These are phyloP conservation scores for Digitonthophagus gazella DNA, from an alignment of 2,888 invertebrate genomes.

Conservation along the genomic window DNA sequence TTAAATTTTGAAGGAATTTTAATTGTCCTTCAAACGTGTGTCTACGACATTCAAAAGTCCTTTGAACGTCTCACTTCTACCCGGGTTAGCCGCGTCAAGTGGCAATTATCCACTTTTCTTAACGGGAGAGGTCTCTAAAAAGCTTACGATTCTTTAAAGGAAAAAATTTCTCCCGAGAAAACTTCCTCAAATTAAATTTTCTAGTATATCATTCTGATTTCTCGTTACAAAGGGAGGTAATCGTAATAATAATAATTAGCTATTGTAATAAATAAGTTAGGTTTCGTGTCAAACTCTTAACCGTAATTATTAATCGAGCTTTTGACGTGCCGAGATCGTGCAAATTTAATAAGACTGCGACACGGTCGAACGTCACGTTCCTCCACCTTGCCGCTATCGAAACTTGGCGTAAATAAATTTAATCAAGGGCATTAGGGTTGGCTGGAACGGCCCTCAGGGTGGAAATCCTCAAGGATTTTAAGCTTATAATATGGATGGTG, in stretches of 20 bases:
- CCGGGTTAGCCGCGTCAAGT: background rate
- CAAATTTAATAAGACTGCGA: background rate
- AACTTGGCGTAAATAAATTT: background rate
- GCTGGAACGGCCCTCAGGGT: background rate
- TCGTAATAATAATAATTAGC: too few relatives aligned
- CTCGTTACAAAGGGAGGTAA: too few relatives aligned
- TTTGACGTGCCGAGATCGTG: background rate
- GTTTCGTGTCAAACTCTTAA: background rate
- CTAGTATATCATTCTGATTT: too few relatives aligned
- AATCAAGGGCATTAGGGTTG: background rate
- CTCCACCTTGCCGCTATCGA: background rate
- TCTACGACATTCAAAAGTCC: background rate
- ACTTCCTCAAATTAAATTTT: too few relatives aligned
- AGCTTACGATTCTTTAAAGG: background rate
- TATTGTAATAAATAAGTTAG: background rate
- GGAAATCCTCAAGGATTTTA: background rate
- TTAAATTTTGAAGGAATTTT: background rate
- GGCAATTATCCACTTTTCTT: background rate
- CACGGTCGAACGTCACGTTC: background rate
- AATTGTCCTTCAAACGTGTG: background rate
- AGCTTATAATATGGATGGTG: background rate
- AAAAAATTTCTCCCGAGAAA: too few relatives aligned
- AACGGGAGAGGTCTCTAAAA: background rate
- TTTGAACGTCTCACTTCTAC: background rate
- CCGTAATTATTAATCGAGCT: background rate